Base-by-base conservation (phyloP, 2,888 invertebrate species). In the Drosophila nigritarsus region DNA sequence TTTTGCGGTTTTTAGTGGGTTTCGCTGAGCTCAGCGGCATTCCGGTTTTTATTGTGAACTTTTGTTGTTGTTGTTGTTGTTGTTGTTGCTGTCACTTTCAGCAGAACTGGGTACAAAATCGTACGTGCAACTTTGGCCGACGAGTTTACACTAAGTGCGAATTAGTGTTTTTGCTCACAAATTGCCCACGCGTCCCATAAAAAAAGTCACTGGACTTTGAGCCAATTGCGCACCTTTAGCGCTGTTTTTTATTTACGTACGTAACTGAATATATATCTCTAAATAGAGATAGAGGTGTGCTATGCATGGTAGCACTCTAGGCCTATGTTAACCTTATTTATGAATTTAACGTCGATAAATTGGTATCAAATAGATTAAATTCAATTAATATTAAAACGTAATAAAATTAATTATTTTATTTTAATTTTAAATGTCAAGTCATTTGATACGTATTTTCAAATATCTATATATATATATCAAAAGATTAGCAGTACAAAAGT, bases 161-260 rank as follows among this genome's bases (percentile, higher is more conserved):
- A 50, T 64, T 29, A 58, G 36, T 65, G 48, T 34, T 29, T 65
- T 53, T 60, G 51, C 48, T 64, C 48, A 53, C 76, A 38, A 80
- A 76, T 50, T 80, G 80, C 32, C 63, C 63, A 66, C 80, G 60
- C 64, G 56, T 64, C 77, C 58, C 65, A 51, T 64, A 54, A 64
- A 64, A 64, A 64, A 45, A 53, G 40, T 13, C 40, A 53, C 20
- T 61, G 85, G 75, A 82, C 82, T 82, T 84, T 82, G 82, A 56
- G 65, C 48, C 54, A 59, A 69, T 38, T 56, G 53, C 20, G 24
- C 51, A 32, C 40, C 50, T 74, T 32, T 59, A 54, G 29, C 32
- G 40, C 42, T 53, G 51, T 48, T 51, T 59, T 40, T 45, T 38
- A 61, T 13, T 58, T 67, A 63, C 30, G 34, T 48, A 51, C 34